Conservation (phyloP, 2,797 vertebrate genomes). For the Lagocephalus sceleratus region DNA sequence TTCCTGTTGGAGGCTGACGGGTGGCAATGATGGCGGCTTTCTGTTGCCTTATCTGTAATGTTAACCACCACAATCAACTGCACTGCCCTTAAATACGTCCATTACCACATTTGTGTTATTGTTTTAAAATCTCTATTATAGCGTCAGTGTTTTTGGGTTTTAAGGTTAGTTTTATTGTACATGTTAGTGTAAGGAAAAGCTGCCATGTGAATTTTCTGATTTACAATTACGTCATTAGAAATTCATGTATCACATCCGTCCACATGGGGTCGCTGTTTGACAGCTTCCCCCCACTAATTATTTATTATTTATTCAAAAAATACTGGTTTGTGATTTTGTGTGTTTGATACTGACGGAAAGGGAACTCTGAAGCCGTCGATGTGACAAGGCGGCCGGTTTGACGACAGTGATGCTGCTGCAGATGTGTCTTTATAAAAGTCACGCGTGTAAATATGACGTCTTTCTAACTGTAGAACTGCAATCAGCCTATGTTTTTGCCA, state of each 20-base stretch:
- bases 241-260: not conserved
- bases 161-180: too few species aligned
- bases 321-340: not conserved
- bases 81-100: conserved; percentile 19
- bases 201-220: too few species aligned
- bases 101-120: not conserved
- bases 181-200: not conserved
- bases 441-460: not conserved
- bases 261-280: conserved; percentile 17
- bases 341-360: not conserved
- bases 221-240: not conserved
- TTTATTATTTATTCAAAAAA: not conserved
- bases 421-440: not conserved
- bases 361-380: not conserved
- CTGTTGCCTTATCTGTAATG: too few species aligned
- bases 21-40: too few species aligned
- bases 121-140: not conserved
- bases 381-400: too few species aligned
- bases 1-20: too few species aligned
- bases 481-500: too few species aligned
- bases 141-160: not conserved
- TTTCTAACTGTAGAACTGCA: not conserved
- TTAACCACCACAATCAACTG: conserved; percentile 16
- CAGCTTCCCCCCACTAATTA: not conserved
- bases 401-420: not conserved